phyloP scores from a whole-genome alignment of 2,113 vertebrate genomes.

The Mirounga angustirostris region DNA sequence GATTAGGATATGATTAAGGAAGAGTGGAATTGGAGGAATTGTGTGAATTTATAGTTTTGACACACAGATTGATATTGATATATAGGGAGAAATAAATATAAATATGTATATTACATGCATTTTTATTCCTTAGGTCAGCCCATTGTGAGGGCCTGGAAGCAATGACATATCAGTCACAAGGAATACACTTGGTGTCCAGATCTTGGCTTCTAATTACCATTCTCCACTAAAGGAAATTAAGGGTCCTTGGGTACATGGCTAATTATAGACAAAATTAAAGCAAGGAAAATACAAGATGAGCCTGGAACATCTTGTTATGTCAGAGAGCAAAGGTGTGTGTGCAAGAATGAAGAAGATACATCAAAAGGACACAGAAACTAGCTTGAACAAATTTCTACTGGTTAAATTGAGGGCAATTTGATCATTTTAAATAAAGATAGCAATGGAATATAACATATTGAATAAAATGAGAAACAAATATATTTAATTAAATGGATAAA shows the following conservation, averaged over 20 bases:
- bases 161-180: neutral
- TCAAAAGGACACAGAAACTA: neutral
- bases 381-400: neutral
- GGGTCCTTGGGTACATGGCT: neutral
- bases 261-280: neutral
- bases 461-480: neutral
- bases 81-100: neutral
- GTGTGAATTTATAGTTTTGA: neutral
- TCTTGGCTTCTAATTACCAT: neutral
- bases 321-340: neutral
- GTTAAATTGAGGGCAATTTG: neutral
- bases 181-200: neutral
- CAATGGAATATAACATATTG: neutral
- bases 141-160: neutral
- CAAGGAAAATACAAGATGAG: neutral
- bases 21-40: neutral
- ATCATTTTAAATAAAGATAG: neutral
- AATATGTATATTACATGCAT: neutral
- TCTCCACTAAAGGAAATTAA: neutral
- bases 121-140: neutral
- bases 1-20: neutral
- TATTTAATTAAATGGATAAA: neutral
- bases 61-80: neutral
- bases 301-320: neutral
- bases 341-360: neutral